phyloP scores from a whole-genome alignment of 2,888 invertebrate species.

The Chirona hameri region DNA sequence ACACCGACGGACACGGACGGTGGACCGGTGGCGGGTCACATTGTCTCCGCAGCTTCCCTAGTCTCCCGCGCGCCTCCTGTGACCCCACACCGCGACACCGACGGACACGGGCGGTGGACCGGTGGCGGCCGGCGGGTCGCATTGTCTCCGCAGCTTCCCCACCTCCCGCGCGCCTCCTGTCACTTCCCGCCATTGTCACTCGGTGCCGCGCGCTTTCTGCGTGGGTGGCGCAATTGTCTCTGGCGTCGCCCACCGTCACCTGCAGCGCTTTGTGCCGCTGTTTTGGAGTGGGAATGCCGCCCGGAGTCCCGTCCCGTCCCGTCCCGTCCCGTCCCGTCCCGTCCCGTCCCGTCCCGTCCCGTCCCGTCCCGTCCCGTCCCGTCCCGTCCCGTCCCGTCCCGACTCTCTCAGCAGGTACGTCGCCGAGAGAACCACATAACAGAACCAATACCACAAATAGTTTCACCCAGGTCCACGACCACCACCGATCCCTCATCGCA shows the following conservation, averaged over 20 bases:
- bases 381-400: too few species aligned
- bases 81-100: too few species aligned
- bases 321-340: too few species aligned
- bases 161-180: not conserved
- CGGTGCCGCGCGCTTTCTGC: not conserved
- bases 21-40: too few species aligned
- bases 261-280: not conserved
- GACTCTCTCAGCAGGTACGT: too few species aligned
- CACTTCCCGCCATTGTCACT: not conserved
- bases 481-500: not conserved
- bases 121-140: not conserved
- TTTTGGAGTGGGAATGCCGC: not conserved
- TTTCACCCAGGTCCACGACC: not conserved
- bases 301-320: not conserved
- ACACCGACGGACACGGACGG: too few species aligned
- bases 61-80: too few species aligned
- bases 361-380: too few species aligned
- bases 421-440: too few species aligned
- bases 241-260: not conserved
- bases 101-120: not conserved
- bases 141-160: not conserved
- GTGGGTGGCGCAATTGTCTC: slow-evolving; percentile 5
- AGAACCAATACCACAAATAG: not conserved
- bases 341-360: too few species aligned
- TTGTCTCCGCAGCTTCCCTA: too few species aligned